These are phyloP conservation scores for Carassius carassius DNA, from an alignment of 2,113 vertebrate species.

Conservation along the genomic window DNA sequence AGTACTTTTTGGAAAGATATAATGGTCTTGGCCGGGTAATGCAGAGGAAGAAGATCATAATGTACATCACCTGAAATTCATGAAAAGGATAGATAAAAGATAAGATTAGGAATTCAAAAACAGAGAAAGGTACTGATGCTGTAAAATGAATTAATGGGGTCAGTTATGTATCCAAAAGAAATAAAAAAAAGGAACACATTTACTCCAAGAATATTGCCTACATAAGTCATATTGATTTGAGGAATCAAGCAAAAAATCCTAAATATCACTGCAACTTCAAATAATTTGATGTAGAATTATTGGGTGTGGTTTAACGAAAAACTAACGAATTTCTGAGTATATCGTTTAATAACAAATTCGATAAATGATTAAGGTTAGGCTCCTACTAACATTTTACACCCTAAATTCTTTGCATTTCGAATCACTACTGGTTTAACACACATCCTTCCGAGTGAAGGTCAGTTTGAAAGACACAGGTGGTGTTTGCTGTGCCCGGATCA, in stretches of 20 bases:
- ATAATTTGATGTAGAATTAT: background rate
- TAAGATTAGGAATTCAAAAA: slow-evolving; percentile 13
- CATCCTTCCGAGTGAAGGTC: slow-evolving; percentile 46
- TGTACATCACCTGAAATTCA: slow-evolving; percentile 7
- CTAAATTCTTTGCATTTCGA: background rate
- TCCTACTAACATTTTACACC: background rate
- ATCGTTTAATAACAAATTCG: background rate
- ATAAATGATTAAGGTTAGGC: background rate
- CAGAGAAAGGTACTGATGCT: background rate
- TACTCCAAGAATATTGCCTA: background rate
- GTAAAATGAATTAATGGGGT: background rate
- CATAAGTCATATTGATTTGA: background rate
- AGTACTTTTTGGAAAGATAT: background rate
- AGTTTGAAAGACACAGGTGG: slow-evolving; percentile 45
- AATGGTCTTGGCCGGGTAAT: background rate
- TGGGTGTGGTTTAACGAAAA: slow-evolving; percentile 6
- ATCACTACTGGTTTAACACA: slow-evolving; percentile 13
- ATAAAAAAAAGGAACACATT: background rate
- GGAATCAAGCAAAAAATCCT: background rate
- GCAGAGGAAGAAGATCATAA: background rate
- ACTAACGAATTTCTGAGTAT: background rate
- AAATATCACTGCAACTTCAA: background rate
- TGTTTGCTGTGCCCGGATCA: slow-evolving; percentile 39
- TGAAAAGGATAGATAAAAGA: slow-evolving; percentile 6
- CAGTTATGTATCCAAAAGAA: background rate